These are phyloP conservation scores for Auanema freiburgensis DNA, from an alignment of 2,888 invertebrate genomes.

Conservation along the genomic window DNA sequence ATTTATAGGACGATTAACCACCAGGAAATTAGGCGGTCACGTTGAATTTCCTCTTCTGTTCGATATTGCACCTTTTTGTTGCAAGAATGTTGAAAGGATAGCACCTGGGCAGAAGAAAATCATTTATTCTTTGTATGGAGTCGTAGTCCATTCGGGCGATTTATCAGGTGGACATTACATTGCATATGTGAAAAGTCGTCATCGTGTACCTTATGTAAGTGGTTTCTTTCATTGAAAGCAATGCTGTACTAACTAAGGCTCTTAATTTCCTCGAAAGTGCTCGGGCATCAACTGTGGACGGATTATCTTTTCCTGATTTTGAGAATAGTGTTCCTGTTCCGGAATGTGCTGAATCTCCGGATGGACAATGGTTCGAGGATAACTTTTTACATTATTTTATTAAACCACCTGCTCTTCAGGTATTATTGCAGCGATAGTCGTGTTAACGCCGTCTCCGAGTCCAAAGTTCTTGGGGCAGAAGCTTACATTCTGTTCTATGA, in stretches of 20 bases:
- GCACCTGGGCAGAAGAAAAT: conserved; percentile 65
- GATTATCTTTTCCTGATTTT: conserved; percentile 2
- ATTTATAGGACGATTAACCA: conserved; percentile 67
- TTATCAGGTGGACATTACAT: conserved; percentile 89
- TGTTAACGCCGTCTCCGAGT: conserved; percentile 79
- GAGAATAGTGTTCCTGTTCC: not conserved
- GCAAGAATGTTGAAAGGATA: conserved; percentile 48
- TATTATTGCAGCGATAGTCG: conserved; percentile 89
- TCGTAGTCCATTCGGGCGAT: conserved; percentile 90
- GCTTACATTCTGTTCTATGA: conserved; percentile 96
- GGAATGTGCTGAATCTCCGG: not conserved
- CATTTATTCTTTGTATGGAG: conserved; percentile 86
- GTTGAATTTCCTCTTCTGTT: conserved; percentile 84
- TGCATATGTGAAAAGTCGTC: conserved; percentile 84
- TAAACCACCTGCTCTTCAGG: conserved; percentile 68
- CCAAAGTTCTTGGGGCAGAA: conserved; percentile 79
- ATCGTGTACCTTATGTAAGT: conserved; percentile 21
- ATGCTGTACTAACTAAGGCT: conserved; percentile 5
- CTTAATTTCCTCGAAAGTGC: conserved; percentile 12
- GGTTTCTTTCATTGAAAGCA: not conserved
- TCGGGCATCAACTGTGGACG: conserved; percentile 16
- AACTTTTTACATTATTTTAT: not conserved
- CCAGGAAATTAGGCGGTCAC: conserved; percentile 77
- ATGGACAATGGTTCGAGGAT: conserved; percentile 17
- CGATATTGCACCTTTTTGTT: conserved; percentile 87